phyloP scores from a whole-genome alignment of 2,113 vertebrate species.

The Malurus alboscapulatus region DNA sequence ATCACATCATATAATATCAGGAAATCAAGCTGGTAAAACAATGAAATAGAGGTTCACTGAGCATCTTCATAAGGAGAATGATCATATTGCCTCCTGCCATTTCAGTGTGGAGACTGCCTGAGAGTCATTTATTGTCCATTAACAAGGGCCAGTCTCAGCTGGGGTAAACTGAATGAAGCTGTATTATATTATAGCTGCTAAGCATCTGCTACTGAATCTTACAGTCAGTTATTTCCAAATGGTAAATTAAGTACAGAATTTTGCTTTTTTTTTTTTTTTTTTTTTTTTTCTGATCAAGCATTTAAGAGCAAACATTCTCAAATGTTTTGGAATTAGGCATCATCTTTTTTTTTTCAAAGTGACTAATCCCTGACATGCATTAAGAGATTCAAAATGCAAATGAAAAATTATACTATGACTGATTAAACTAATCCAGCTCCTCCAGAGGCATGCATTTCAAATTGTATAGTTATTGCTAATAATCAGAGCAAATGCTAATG shows the following conservation, averaged over 20 bases:
- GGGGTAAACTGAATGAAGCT: neutral
- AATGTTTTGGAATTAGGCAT: neutral
- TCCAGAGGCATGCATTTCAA: constrained; percentile 11
- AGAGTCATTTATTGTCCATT: neutral
- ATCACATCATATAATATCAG: neutral
- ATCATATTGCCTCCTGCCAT: neutral
- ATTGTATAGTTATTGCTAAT: neutral
- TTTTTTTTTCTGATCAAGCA: neutral
- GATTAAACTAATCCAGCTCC: constrained; percentile 34
- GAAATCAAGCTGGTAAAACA: neutral
- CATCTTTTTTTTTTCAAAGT: neutral
- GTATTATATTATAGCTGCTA: neutral
- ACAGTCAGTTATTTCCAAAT: neutral
- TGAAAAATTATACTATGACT: constrained; percentile 17
- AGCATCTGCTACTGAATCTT: neutral
- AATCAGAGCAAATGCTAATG: constrained; percentile 43
- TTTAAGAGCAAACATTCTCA: neutral
- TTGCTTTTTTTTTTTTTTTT: neutral
- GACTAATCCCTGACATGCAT: neutral
- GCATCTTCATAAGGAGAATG: neutral
- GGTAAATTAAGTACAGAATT: neutral
- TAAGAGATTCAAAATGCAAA: constrained; percentile 31
- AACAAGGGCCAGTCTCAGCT: neutral
- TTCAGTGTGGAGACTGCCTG: neutral
- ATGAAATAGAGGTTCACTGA: neutral